Evolutionary conservation across 1,140 invertebrate genomes (phyloP).

Genomic region (Pseudomyrmex cubaensis): DNA sequence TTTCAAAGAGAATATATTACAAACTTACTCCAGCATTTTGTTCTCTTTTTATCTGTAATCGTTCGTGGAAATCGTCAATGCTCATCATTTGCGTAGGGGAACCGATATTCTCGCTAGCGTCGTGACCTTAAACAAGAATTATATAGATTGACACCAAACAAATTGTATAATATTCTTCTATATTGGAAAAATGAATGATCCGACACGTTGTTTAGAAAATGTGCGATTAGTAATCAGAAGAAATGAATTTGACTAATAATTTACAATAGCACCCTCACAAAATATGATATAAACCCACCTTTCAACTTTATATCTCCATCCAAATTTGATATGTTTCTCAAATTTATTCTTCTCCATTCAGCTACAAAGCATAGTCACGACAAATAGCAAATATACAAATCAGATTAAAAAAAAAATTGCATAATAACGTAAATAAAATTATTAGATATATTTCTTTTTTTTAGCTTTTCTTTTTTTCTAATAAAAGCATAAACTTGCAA

Average conservation of each 20-base stretch:
- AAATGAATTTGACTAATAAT: conserved; percentile 20
- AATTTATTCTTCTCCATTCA: conserved; percentile 80
- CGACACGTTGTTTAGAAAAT: conserved; percentile 1
- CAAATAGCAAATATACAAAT: conserved; percentile 77
- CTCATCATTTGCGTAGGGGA: conserved; percentile 86
- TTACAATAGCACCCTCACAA: conserved; percentile 17
- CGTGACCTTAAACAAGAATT: conserved; percentile 84
- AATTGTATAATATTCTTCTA: background rate
- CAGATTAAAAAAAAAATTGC: conserved; percentile 74
- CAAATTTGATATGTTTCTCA: conserved; percentile 75
- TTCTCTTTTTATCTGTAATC: conserved; percentile 82
- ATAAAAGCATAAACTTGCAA: conserved; percentile 1
- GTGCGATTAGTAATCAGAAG: conserved; percentile 1
- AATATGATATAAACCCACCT: conserved; percentile 78
- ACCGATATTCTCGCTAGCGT: conserved; percentile 90
- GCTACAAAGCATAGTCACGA: conserved; percentile 78
- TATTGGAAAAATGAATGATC: background rate
- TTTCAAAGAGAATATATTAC: conserved; percentile 7
- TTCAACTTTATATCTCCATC: conserved; percentile 68
- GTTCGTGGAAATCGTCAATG: conserved; percentile 85
- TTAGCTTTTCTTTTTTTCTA: conserved; percentile 12
- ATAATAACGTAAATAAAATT: conserved; percentile 67
- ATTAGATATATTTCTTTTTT: background rate
- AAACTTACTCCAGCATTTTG: conserved; percentile 76
- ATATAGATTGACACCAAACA: background rate